phyloP scores from a whole-genome alignment of 2,113 vertebrate genomes.

The Notarius lentiginosus region DNA sequence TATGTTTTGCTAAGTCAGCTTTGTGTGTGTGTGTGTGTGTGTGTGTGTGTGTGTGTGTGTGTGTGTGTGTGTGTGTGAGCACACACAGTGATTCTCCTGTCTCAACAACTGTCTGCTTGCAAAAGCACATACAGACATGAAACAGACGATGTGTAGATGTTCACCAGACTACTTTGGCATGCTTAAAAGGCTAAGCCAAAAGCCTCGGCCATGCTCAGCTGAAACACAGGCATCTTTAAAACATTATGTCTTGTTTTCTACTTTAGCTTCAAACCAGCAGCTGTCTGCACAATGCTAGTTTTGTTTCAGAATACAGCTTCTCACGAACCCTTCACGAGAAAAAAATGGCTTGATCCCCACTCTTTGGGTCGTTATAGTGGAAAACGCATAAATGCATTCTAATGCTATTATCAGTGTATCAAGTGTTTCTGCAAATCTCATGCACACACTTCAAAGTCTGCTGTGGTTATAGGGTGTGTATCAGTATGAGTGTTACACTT shows the following conservation, averaged over 20 bases:
- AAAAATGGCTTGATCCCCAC: too few species aligned
- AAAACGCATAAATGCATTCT: neutral
- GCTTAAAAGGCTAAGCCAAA: neutral
- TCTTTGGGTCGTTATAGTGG: neutral
- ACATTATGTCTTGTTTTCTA: conserved; percentile 9
- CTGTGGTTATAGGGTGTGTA: neutral
- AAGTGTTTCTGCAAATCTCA: neutral
- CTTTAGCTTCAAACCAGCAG: conserved; percentile 3
- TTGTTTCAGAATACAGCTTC: conserved; percentile 6
- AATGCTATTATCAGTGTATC: neutral
- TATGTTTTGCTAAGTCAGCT: conserved; percentile 19
- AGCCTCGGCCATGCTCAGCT: neutral
- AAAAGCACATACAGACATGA: conserved; percentile 21
- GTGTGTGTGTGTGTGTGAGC: neutral
- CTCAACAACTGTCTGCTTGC: conserved; percentile 18
- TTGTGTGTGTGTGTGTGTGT: conserved; percentile 14
- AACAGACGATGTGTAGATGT: conserved; percentile 5
- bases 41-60: neutral
- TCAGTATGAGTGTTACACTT: neutral
- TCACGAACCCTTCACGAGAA: neutral
- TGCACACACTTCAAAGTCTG: neutral
- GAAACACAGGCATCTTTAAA: conserved; percentile 13
- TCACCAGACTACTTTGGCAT: conserved; percentile 13
- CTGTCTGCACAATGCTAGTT: conserved; percentile 11
- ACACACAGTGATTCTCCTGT: neutral